Evolutionary conservation across 2,797 vertebrate genomes (phyloP).

Genomic region (Graptemys geographica): DNA sequence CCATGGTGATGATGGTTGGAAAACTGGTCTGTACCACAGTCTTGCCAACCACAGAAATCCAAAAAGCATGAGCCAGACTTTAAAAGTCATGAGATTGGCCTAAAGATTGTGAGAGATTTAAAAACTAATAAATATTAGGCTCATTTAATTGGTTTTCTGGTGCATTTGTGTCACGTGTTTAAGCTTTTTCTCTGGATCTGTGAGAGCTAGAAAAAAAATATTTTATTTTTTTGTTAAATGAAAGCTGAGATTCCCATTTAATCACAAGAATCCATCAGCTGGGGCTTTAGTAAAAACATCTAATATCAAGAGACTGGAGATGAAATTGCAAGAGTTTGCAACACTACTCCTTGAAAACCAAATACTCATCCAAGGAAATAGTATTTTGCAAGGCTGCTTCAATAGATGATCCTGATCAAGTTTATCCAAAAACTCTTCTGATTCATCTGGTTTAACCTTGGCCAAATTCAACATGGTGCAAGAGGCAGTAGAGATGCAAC

Average conservation of each 20-base stretch:
- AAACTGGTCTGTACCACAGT: background rate
- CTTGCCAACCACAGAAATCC: background rate
- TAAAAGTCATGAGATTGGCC: background rate
- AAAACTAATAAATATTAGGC: background rate
- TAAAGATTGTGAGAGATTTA: background rate
- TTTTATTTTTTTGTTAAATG: background rate
- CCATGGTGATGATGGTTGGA: background rate
- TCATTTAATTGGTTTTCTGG: background rate
- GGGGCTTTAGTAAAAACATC: background rate
- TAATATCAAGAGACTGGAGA: background rate
- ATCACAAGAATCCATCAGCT: background rate
- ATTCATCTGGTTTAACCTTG: background rate
- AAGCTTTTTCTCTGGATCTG: background rate
- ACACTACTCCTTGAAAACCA: background rate
- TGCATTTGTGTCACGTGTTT: background rate
- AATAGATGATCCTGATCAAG: background rate
- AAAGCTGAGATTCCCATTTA: background rate
- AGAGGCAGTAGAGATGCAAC: background rate
- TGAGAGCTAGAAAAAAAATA: background rate
- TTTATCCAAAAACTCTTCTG: background rate
- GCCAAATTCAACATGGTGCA: background rate
- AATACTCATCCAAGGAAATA: background rate
- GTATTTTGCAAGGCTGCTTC: background rate
- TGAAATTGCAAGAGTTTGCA: background rate
- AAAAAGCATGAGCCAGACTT: background rate